Percentiles rank a stretch among this genome's conserved stretches.
Evolutionary conservation across 2,888 invertebrate genomes (phyloP).

Genomic region (Psylliodes chrysocephalus): DNA sequence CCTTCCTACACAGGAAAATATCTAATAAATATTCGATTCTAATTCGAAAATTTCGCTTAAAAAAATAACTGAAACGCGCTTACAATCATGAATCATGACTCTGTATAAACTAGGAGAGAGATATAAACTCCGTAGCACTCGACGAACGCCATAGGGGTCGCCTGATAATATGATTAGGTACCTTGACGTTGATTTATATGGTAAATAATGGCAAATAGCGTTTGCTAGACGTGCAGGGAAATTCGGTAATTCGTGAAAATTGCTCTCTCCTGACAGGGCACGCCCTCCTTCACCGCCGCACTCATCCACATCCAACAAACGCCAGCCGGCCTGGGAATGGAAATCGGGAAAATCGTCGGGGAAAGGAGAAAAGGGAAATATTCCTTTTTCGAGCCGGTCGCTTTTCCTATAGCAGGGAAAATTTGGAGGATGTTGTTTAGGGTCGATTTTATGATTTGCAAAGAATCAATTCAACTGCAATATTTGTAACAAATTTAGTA

Average conservation of each 20-base stretch:
- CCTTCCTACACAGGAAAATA: no score
- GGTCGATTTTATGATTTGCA: no score
- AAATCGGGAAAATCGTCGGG: constrained; percentile 32
- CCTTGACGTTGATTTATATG: constrained; percentile 55
- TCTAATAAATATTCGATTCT: constrained; percentile 8
- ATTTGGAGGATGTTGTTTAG: no score
- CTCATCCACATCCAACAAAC: constrained; percentile 3
- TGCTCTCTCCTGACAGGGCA: constrained; percentile 33
- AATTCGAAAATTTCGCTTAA: not conserved
- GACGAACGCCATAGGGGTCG: constrained; percentile 36
- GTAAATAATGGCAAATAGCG: constrained; percentile 53
- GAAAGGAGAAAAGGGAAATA: constrained; percentile 33
- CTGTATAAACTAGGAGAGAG: constrained; percentile 5
- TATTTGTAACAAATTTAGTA: no score
- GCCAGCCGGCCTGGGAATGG: constrained; percentile 28
- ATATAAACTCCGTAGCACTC: constrained; percentile 8
- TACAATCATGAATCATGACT: constrained; percentile 8
- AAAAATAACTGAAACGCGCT: constrained; percentile 2
- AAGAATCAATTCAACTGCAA: no score
- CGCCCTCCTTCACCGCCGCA: constrained; percentile 8
- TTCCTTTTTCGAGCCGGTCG: no score
- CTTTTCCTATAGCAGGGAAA: no score
- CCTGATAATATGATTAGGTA: constrained; percentile 53
- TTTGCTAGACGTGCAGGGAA: constrained; percentile 46
- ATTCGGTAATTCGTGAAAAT: constrained; percentile 48